phyloP scores from a whole-genome alignment of 2,113 vertebrate species.

The Petrocephalus microphthalmus region DNA sequence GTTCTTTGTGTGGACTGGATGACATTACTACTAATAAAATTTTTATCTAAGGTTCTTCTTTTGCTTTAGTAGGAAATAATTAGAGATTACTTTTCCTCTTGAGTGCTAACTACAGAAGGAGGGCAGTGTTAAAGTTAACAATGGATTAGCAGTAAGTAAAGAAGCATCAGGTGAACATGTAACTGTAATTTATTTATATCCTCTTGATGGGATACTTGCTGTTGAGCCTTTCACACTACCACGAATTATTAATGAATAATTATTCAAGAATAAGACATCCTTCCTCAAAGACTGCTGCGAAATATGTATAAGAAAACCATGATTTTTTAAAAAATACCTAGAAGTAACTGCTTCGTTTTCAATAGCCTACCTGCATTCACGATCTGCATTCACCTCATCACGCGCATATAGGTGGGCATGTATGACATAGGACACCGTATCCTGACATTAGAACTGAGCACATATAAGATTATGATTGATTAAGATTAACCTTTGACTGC shows the following conservation, averaged over 20 bases:
- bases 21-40: background rate
- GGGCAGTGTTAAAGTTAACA: slow-evolving; percentile 19
- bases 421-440: background rate
- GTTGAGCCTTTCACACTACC: background rate
- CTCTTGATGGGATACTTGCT: slow-evolving; percentile 24
- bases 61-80: slow-evolving; percentile 11
- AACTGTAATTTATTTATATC: slow-evolving; percentile 26
- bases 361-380: background rate
- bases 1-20: background rate
- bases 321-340: background rate
- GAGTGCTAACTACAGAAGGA: slow-evolving; percentile 9
- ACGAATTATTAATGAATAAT: background rate
- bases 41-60: background rate
- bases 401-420: background rate
- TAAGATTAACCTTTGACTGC: background rate
- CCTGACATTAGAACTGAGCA: background rate
- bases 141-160: slow-evolving; percentile 22
- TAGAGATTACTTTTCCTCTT: background rate
- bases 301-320: background rate
- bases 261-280: background rate
- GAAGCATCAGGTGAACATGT: background rate
- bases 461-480: background rate
- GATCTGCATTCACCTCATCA: background rate
- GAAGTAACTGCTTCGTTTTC: slow-evolving; percentile 2
- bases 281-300: background rate